Evolutionary conservation across 2,113 vertebrate species (phyloP).

Genomic region (Sphyrna mokarran): DNA sequence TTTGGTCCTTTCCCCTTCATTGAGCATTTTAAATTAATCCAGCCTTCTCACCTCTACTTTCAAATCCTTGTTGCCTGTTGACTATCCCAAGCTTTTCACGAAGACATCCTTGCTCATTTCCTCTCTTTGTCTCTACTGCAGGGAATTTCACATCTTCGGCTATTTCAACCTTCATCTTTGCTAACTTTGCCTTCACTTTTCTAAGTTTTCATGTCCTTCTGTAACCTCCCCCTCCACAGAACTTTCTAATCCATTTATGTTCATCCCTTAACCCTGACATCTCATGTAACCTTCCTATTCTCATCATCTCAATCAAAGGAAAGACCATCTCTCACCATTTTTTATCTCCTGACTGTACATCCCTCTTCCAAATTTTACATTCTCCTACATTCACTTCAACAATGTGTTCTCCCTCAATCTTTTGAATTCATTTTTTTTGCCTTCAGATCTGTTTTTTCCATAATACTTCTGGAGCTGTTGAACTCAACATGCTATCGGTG

Average conservation of each 20-base stretch:
- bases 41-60: background rate
- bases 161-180: background rate
- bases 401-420: background rate
- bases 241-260: background rate
- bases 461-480: background rate
- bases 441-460: background rate
- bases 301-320: background rate
- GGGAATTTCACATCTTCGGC: background rate
- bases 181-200: background rate
- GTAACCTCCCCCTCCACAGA: background rate
- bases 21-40: background rate
- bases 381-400: background rate
- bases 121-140: background rate
- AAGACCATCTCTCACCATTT: background rate
- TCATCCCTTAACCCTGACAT: background rate
- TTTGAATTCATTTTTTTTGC: background rate
- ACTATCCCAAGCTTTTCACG: background rate
- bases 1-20: background rate
- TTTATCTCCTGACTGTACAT: background rate
- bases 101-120: background rate
- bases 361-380: background rate
- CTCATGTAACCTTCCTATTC: background rate
- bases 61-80: background rate
- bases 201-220: background rate
- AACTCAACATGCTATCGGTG: background rate